These are phyloP conservation scores for Cantharis nigra DNA, from an alignment of 2,888 invertebrate genomes.

Conservation along the genomic window DNA sequence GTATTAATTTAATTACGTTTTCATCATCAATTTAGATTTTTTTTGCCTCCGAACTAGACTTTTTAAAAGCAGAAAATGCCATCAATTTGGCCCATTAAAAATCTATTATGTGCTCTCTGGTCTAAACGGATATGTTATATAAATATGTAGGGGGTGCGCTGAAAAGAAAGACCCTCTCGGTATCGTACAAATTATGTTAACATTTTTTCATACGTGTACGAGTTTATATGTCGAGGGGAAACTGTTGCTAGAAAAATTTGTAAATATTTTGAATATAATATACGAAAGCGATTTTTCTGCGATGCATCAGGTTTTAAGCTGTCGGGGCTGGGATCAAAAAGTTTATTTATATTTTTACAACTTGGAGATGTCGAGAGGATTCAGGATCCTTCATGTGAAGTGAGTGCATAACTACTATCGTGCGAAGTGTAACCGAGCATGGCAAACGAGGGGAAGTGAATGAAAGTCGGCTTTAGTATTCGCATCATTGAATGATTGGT, in stretches of 20 bases:
- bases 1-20: not conserved
- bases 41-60: not conserved
- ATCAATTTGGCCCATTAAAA: not conserved
- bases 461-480: not conserved
- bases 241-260: not conserved
- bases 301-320: not conserved
- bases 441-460: not conserved
- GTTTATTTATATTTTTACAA: not conserved
- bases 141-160: not conserved
- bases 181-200: slow-evolving; percentile 1
- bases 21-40: not conserved
- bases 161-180: not conserved
- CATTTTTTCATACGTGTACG: not conserved
- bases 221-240: not conserved
- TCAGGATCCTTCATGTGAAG: not conserved
- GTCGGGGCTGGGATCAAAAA: not conserved
- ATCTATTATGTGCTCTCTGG: not conserved
- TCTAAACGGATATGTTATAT: not conserved
- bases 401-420: not conserved
- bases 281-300: not conserved
- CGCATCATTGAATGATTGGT: not conserved
- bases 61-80: not conserved
- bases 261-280: not conserved
- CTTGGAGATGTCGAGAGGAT: not conserved
- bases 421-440: not conserved